A percentile compares a stretch with the other conserved stretches of the same genome.
phyloP scores from a whole-genome alignment of 2,888 invertebrate genomes.

The Nemurella pictetii region DNA sequence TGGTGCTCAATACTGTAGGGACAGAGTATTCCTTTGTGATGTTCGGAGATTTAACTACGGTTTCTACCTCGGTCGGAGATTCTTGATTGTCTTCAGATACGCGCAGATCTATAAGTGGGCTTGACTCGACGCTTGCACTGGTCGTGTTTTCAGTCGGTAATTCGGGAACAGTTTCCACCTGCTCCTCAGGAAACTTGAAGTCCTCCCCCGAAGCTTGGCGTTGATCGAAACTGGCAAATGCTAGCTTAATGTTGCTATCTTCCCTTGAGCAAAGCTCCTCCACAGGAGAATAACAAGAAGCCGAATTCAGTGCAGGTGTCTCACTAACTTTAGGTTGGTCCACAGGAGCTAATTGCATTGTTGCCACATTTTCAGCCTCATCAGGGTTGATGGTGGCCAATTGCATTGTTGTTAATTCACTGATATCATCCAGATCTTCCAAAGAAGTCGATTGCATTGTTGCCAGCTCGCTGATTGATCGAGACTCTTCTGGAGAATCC shows the following conservation, averaged over 20 bases:
- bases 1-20: not conserved
- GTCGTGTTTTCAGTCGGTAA: not conserved
- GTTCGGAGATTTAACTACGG: not conserved
- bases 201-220: not conserved
- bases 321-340: not conserved
- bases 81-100: not conserved
- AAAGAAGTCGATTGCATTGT: not conserved
- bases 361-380: not conserved
- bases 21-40: not conserved
- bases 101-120: not conserved
- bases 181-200: not conserved
- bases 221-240: not conserved
- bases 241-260: not conserved
- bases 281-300: not conserved
- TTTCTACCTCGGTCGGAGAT: not conserved
- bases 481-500: not conserved
- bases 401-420: not conserved
- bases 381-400: not conserved
- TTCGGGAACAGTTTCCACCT: not conserved
- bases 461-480: not conserved
- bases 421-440: not conserved
- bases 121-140: not conserved
- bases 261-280: not conserved
- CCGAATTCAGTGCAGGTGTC: not conserved
- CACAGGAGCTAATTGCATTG: not conserved